Percentiles rank a stretch among this genome's conserved stretches.
Evolutionary conservation across 2,888 invertebrate genomes (phyloP).

Genomic region (Gastrophysa polygoni): DNA sequence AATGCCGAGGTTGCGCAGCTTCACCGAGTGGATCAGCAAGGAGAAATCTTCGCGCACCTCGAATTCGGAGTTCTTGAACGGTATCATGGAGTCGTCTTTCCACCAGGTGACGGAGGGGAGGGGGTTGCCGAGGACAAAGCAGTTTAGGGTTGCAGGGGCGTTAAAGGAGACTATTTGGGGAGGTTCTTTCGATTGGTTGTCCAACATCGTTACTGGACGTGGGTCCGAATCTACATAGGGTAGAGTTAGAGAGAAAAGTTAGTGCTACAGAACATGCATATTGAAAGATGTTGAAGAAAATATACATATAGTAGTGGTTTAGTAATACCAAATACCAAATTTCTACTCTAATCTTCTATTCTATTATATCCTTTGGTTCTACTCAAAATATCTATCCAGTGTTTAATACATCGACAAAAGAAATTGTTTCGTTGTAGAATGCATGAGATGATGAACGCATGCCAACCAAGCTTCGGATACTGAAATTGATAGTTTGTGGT

Average conservation of each 20-base stretch:
- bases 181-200: constrained; percentile 68
- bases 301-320: too few relatives aligned
- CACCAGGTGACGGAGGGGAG: constrained; percentile 83
- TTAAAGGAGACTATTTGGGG: constrained; percentile 68
- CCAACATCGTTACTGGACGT: constrained; percentile 70
- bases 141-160: constrained; percentile 72
- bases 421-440: too few relatives aligned
- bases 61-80: constrained; percentile 69
- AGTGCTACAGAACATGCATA: constrained; percentile 15
- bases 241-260: constrained; percentile 27
- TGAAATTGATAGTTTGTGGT: too few relatives aligned
- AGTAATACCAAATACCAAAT: too few relatives aligned
- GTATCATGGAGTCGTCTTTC: constrained; percentile 77
- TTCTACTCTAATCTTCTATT: too few relatives aligned
- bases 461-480: too few relatives aligned
- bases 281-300: too few relatives aligned
- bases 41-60: constrained; percentile 77
- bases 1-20: constrained; percentile 75
- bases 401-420: too few relatives aligned
- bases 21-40: constrained; percentile 74
- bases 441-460: too few relatives aligned
- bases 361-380: too few relatives aligned
- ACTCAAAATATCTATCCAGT: too few relatives aligned
- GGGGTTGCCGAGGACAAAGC: constrained; percentile 84
- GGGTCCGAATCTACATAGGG: constrained; percentile 37